phyloP scores from a whole-genome alignment of 2,113 vertebrate species.

The Thermophis baileyi region DNA sequence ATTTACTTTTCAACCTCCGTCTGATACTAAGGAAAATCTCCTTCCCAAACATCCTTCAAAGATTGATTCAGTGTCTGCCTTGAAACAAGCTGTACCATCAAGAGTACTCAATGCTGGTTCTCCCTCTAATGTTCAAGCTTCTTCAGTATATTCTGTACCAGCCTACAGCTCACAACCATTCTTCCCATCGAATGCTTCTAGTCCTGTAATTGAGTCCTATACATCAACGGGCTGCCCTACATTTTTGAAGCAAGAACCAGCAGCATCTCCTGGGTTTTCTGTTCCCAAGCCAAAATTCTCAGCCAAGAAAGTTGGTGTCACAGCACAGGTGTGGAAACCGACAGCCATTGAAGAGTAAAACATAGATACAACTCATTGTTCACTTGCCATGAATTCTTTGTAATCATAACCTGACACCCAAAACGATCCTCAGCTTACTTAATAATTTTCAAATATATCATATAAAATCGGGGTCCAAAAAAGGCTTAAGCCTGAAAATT shows the following conservation, averaged over 20 bases:
- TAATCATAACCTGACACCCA: constrained; percentile 55
- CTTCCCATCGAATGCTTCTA: constrained; percentile 71
- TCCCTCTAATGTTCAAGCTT: constrained; percentile 48
- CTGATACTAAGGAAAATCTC: constrained; percentile 71
- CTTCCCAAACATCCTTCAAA: constrained; percentile 67
- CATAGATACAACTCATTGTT: constrained; percentile 60
- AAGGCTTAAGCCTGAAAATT: not conserved
- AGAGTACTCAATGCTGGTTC: constrained; percentile 61
- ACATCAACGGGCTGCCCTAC: constrained; percentile 66
- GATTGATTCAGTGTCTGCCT: constrained; percentile 59
- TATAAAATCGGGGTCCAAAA: constrained; percentile 74
- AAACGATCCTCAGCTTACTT: constrained; percentile 58
- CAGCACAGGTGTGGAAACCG: constrained; percentile 96
- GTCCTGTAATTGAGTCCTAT: constrained; percentile 64
- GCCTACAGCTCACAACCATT: constrained; percentile 74
- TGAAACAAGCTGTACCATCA: constrained; percentile 69
- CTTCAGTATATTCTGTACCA: constrained; percentile 72
- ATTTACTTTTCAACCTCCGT: constrained; percentile 89
- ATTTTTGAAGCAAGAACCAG: constrained; percentile 78
- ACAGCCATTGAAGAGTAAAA: constrained; percentile 77
- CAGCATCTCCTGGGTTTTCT: constrained; percentile 61
- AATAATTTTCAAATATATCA: constrained; percentile 56
- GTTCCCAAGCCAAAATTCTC: constrained; percentile 93
- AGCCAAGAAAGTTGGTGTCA: constrained; percentile 86
- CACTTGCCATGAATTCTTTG: constrained; percentile 61